Evolutionary conservation across 1,140 invertebrate species (phyloP).

Genomic region (Solenopsis invicta): DNA sequence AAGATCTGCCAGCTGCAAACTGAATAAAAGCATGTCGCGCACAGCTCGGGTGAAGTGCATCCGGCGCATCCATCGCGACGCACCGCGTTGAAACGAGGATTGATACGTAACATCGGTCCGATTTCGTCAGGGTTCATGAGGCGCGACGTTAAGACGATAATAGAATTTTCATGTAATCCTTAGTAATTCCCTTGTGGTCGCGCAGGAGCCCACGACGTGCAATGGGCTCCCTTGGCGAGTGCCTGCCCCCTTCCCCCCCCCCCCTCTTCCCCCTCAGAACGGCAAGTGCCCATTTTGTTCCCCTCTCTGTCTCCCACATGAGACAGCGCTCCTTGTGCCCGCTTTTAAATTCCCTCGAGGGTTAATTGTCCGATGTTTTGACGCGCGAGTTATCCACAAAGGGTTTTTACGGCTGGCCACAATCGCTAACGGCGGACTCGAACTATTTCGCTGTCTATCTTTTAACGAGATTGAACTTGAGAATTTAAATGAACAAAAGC

Average conservation of each 20-base stretch:
- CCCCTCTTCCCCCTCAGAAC: slow-evolving; percentile 45
- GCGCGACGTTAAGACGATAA: slow-evolving; percentile 83
- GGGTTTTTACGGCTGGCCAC: slow-evolving; percentile 70
- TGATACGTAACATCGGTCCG: slow-evolving; percentile 75
- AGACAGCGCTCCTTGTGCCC: background rate
- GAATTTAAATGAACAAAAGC: background rate
- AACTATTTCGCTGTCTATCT: slow-evolving; percentile 65
- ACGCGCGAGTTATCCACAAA: slow-evolving; percentile 81
- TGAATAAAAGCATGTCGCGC: slow-evolving; percentile 50
- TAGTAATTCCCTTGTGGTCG: slow-evolving; percentile 85
- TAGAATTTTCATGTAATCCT: slow-evolving; percentile 87
- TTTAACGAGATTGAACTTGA: slow-evolving; percentile 52
- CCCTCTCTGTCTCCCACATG: background rate
- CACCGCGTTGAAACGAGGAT: slow-evolving; percentile 64
- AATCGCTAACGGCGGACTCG: slow-evolving; percentile 52
- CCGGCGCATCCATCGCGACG: background rate
- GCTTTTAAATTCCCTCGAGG: slow-evolving; percentile 84
- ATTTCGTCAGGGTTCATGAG: slow-evolving; percentile 56
- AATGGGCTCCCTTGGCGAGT: slow-evolving; percentile 61
- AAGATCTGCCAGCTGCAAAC: slow-evolving; percentile 55
- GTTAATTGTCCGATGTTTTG: slow-evolving; percentile 86
- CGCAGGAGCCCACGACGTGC: slow-evolving; percentile 71
- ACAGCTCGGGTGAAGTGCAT: slow-evolving; percentile 18
- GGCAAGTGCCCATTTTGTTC: slow-evolving; percentile 39
- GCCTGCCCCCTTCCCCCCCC: background rate